These are phyloP conservation scores for Pycnomerus fuliginosus DNA, from an alignment of 2,888 invertebrate species.

Conservation along the genomic window DNA sequence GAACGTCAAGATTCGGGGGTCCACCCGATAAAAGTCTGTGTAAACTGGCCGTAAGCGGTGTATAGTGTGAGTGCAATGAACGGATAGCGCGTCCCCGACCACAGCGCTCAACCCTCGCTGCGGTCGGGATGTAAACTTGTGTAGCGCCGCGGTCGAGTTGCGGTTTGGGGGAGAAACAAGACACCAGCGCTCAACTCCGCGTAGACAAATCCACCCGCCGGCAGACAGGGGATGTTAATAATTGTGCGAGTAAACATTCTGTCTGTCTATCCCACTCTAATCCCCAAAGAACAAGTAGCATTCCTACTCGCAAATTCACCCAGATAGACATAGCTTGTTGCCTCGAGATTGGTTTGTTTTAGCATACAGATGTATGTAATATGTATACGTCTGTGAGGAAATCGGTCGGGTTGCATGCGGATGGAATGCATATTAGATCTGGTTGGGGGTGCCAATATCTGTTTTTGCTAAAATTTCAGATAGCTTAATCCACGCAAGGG, in stretches of 20 bases:
- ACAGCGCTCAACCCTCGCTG: conserved; percentile 45
- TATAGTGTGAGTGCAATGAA: conserved; percentile 25
- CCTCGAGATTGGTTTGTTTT: conserved; percentile 49
- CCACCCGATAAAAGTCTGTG: too few relatives aligned
- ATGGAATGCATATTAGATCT: conserved; percentile 36
- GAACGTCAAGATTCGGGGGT: too few relatives aligned
- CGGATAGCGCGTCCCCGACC: conserved; percentile 35
- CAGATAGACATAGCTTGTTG: conserved; percentile 43
- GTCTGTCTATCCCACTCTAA: conserved; percentile 21
- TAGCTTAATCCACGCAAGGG: too few relatives aligned
- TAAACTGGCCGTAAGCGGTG: too few relatives aligned
- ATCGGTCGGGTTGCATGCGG: conserved; percentile 40
- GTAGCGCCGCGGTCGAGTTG: conserved; percentile 47
- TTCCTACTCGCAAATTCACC: conserved; percentile 10
- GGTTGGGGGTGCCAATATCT: too few relatives aligned
- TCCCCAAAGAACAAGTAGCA: conserved; percentile 2
- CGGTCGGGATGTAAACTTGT: conserved; percentile 50
- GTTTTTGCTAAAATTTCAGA: too few relatives aligned
- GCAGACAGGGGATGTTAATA: conserved; percentile 41
- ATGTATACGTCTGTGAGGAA: conserved; percentile 44
- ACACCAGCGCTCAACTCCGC: conserved; percentile 32
- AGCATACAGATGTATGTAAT: conserved; percentile 50
- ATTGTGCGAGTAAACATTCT: conserved; percentile 42
- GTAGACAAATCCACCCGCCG: conserved; percentile 41
- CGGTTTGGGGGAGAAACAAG: conserved; percentile 40